Evolutionary conservation across 2,797 vertebrate species (phyloP).

Genomic region (Adrianichthys oophorus): DNA sequence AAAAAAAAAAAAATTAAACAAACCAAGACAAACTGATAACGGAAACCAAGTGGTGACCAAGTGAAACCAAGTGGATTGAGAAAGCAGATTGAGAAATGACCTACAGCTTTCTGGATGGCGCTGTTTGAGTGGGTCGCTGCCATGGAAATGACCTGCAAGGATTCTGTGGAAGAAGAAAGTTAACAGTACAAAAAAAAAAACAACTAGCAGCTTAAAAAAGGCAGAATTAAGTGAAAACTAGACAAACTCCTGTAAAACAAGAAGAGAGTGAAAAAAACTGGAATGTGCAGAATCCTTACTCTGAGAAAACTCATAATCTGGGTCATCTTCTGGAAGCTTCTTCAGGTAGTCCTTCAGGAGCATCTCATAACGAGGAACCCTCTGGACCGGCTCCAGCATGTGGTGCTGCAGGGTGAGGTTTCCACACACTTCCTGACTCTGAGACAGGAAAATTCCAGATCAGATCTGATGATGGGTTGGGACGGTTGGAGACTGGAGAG

Average conservation of each 20-base stretch:
- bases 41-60: no score
- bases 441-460: background rate
- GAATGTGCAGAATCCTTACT: slow-evolving; percentile 34
- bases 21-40: no score
- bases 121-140: slow-evolving; percentile 87
- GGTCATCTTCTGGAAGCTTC: slow-evolving; percentile 76
- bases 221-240: background rate
- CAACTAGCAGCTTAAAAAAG: no score
- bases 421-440: slow-evolving; percentile 81
- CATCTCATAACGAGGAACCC: slow-evolving; percentile 88
- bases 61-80: no score
- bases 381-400: slow-evolving; percentile 94
- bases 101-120: slow-evolving; percentile 86
- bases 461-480: rapidly evolving
- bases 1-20: no score
- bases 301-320: slow-evolving; percentile 71
- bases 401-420: slow-evolving; percentile 92
- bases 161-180: slow-evolving; percentile 69
- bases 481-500: rapidly evolving
- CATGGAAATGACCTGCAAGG: slow-evolving; percentile 84
- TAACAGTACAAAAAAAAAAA: no score
- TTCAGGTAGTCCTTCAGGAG: slow-evolving; percentile 86
- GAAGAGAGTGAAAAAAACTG: no score
- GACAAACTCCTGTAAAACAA: no score
- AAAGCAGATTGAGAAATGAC: slow-evolving; percentile 38